Evolutionary conservation across 1,140 invertebrate genomes (phyloP), one percentile per base, ranked within the genome.

Genomic region (Acromyrmex echinatior): DNA sequence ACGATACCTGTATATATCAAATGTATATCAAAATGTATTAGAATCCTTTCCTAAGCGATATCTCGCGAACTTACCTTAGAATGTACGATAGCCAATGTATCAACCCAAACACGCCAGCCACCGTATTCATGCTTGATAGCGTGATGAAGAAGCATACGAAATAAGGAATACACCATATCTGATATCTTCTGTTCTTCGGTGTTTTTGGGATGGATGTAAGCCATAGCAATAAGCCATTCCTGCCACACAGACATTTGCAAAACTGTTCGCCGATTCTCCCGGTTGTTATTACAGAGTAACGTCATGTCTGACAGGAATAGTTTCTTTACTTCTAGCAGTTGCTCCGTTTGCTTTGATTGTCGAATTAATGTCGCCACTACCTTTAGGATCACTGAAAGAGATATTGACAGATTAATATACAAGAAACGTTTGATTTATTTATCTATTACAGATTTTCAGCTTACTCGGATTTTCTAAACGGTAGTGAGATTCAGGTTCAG

Each of bases 171-270:
- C 25, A 99, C 99, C 98, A 99, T 99, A 92, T 99, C 99, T 0
- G 98, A 99, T 68, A 99, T 98, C 95, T 99, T 98, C 92, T 99
- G 98, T 94, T 99, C 98, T 93, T 99, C 98, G 0, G 97, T 97
- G 92, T 98, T 99, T 94, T 98, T 98, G 0, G 99, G 99, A 95
- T 99, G 99, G 78, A 99, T 99, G 94, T 99, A 99, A 35, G 99
- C 98, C 97, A 99, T 97, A 6, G 99, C 99, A 91, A 99, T 99
- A 1, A 99, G 96, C 99, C 99, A 99, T 94, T 99, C 99, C 96
- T 99, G 99, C 99, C 99, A 99, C 1, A 99, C 99, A 7, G 99
- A 99, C 99, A 99, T 99, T 96, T 99, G 99, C 16, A 99, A 96
- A 2, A 99, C 98, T 0, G 98, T 99, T 88, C 99, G 96, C 71